Percentiles rank a stretch among this genome's conserved stretches.
Conservation (phyloP, 2,888 invertebrate species). For the Xestia sexstrigata region DNA sequence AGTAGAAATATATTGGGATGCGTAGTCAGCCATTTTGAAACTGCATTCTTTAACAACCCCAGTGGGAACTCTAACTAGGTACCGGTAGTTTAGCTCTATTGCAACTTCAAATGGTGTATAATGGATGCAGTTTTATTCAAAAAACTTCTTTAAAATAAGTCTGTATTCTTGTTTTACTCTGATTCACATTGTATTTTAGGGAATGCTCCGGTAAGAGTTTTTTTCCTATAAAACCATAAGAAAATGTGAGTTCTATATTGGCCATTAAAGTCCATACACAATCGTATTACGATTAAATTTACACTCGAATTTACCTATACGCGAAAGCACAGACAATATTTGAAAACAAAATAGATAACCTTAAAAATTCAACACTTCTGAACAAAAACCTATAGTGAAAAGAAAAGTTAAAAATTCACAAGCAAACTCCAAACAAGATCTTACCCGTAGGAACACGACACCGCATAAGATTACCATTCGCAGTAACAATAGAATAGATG, state of each 20-base stretch:
- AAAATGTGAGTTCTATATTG: too few relatives aligned
- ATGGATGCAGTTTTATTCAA: slow-evolving; percentile 8
- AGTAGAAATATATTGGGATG: slow-evolving; percentile 11
- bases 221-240: too few relatives aligned
- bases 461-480: slow-evolving; percentile 43
- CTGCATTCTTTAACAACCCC: slow-evolving; percentile 29
- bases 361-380: background rate
- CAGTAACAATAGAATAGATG: slow-evolving; percentile 42
- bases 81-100: slow-evolving; percentile 23
- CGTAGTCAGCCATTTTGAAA: slow-evolving; percentile 31
- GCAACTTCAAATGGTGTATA: slow-evolving; percentile 1
- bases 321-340: background rate
- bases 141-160: slow-evolving; percentile 9
- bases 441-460: slow-evolving; percentile 14
- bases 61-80: slow-evolving; percentile 37
- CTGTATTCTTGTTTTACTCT: background rate
- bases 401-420: slow-evolving; percentile 1
- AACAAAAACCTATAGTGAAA: background rate
- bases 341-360: background rate
- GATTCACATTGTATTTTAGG: background rate
- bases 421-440: slow-evolving; percentile 10
- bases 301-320: background rate
- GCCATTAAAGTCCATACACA: too few relatives aligned
- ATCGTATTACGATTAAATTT: too few relatives aligned
- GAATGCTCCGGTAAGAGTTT: background rate